Conservation (phyloP, 2,888 invertebrate genomes). For the Lochmaea capreae region DNA sequence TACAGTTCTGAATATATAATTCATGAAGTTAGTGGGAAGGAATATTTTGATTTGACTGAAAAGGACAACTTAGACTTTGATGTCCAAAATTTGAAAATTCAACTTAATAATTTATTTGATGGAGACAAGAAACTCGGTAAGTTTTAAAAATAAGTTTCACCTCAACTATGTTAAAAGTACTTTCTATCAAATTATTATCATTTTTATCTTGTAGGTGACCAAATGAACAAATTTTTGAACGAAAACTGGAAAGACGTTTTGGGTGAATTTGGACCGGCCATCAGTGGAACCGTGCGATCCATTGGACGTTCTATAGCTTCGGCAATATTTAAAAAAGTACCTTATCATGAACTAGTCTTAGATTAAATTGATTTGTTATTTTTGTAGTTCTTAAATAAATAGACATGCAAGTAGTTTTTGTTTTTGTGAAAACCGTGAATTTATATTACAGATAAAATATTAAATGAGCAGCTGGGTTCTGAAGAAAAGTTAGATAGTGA, state of each 20-base stretch:
- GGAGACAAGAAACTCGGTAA: conserved; percentile 56
- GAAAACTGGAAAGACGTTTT: conserved; percentile 57
- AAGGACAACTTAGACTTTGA: conserved; percentile 45
- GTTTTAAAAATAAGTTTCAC: conserved; percentile 4
- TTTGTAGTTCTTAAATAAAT: conserved; percentile 2
- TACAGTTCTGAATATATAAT: conserved; percentile 52
- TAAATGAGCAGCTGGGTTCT: no score
- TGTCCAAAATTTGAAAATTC: conserved; percentile 45
- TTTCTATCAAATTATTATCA: not conserved
- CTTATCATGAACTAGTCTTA: conserved; percentile 48
- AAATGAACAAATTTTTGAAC: conserved; percentile 59
- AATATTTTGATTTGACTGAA: conserved; percentile 47
- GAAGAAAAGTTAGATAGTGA: no score
- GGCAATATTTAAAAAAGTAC: conserved; percentile 45
- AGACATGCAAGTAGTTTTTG: conserved; percentile 1
- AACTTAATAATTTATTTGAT: conserved; percentile 56
- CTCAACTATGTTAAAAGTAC: not conserved
- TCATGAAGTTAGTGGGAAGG: conserved; percentile 44
- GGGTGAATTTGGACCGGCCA: conserved; percentile 51
- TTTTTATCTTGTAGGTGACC: conserved; percentile 51
- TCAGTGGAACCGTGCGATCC: conserved; percentile 41
- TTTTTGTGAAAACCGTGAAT: no score
- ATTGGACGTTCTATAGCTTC: conserved; percentile 43
- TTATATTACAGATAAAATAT: no score
- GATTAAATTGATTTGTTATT: conserved; percentile 7